Evolutionary conservation across 1,140 invertebrate genomes (phyloP).

Genomic region (Dinothrombium tinctorium): DNA sequence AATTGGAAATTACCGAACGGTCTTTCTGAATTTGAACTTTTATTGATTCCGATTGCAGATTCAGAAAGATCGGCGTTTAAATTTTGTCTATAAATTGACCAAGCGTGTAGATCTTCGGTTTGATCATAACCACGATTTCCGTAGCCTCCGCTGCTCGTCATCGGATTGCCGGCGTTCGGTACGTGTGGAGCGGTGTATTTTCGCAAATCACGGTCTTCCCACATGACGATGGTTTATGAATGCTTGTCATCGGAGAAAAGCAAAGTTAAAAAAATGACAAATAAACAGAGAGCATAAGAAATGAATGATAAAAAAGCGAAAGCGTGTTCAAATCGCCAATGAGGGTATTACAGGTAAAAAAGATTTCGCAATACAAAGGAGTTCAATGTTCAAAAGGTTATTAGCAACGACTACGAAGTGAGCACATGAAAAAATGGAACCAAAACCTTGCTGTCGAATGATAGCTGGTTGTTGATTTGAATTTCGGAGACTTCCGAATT

Average conservation of each 20-base stretch:
- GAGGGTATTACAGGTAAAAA: no score
- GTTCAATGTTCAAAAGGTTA: no score
- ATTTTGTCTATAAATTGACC: constrained; percentile 89
- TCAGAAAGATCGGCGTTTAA: constrained; percentile 83
- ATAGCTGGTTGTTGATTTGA: no score
- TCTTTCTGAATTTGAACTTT: constrained; percentile 11
- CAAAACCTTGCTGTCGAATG: no score
- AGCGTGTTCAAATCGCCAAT: no score
- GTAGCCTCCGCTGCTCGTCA: constrained; percentile 35
- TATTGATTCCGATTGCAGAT: constrained; percentile 43
- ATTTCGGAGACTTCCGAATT: no score
- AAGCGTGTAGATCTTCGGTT: constrained; percentile 74
- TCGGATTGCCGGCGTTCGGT: constrained; percentile 44
- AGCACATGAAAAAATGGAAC: no score
- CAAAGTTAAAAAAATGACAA: no score
- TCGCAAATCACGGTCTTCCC: constrained; percentile 2
- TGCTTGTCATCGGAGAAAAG: background rate
- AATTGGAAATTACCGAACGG: constrained; percentile 58
- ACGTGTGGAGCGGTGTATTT: constrained; percentile 3
- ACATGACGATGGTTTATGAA: background rate
- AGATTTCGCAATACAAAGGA: no score
- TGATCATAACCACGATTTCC: constrained; percentile 17
- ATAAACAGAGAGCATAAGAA: no score
- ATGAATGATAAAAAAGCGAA: no score
- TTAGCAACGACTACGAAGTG: no score